These are phyloP conservation scores for Erpobdella octoculata DNA, from an alignment of 2,888 invertebrate genomes.

Conservation along the genomic window DNA sequence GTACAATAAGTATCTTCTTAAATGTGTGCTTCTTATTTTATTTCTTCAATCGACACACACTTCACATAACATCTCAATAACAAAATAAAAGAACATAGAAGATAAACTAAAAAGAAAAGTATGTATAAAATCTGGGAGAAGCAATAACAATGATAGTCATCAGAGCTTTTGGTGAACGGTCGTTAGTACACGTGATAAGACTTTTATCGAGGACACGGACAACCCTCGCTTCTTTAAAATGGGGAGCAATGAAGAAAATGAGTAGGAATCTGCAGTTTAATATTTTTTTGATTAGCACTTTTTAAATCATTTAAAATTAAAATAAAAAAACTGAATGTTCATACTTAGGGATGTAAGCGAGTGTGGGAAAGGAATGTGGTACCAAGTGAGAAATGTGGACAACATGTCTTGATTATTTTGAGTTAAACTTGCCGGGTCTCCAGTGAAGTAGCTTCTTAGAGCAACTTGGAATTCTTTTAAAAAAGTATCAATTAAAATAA, in stretches of 20 bases:
- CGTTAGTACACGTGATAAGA: too few relatives aligned
- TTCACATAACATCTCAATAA: too few relatives aligned
- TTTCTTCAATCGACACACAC: too few relatives aligned
- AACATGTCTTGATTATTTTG: constrained; percentile 14
- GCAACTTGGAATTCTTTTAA: constrained; percentile 6
- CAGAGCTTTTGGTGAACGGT: too few relatives aligned
- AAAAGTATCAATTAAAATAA: too few relatives aligned
- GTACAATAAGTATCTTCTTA: too few relatives aligned
- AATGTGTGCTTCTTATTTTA: too few relatives aligned
- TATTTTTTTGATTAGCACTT: too few relatives aligned
- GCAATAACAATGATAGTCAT: too few relatives aligned
- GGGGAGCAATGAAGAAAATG: not conserved
- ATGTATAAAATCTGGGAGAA: too few relatives aligned
- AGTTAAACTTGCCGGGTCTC: constrained; percentile 3
- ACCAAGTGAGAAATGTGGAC: constrained; percentile 34
- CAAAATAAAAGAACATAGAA: too few relatives aligned
- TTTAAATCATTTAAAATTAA: not conserved
- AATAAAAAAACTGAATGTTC: not conserved
- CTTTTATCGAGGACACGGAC: not conserved
- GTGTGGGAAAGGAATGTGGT: constrained; percentile 32
- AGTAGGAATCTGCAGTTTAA: not conserved
- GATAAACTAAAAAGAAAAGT: too few relatives aligned
- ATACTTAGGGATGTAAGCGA: not conserved
- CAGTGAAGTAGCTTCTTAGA: constrained; percentile 27
- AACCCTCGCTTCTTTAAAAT: not conserved